Percentiles rank a stretch among this genome's conserved stretches.
Conservation (phyloP, 1,140 invertebrate species). For the Drosophila watanabei region DNA sequence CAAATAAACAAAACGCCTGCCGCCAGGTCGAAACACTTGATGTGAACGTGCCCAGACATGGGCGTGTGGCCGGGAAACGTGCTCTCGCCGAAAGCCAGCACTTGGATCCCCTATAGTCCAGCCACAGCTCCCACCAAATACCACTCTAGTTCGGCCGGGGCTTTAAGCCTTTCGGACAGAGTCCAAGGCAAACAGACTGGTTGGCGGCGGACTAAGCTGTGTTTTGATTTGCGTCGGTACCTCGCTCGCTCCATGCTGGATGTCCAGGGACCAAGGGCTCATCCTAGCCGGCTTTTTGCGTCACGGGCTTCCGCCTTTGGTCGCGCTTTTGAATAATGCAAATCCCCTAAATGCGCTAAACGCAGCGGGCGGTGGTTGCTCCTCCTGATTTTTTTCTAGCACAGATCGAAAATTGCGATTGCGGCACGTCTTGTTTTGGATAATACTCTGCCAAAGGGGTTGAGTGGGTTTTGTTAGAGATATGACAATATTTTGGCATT, state of each 20-base stretch:
- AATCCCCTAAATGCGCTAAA: conserved; percentile 79
- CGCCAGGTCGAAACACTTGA: conserved; percentile 55
- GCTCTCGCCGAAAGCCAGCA: conserved; percentile 7
- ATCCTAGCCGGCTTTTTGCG: conserved; percentile 54
- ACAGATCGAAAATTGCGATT: conserved; percentile 62
- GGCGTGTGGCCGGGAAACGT: conserved; percentile 51
- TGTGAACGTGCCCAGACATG: conserved; percentile 64
- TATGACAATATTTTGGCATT: background rate
- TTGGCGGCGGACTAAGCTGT: conserved; percentile 50
- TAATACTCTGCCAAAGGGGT: conserved; percentile 20
- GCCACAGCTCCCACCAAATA: conserved; percentile 5
- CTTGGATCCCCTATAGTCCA: background rate
- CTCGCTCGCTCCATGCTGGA: conserved; percentile 1
- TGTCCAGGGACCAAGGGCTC: conserved; percentile 18
- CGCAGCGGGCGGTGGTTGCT: conserved; percentile 50
- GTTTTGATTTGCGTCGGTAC: conserved; percentile 64
- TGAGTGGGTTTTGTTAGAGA: background rate
- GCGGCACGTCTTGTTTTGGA: conserved; percentile 61
- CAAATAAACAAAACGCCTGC: conserved; percentile 73
- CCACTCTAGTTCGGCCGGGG: conserved; percentile 9
- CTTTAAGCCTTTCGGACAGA: conserved; percentile 41
- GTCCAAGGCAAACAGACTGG: conserved; percentile 46
- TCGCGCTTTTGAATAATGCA: conserved; percentile 75
- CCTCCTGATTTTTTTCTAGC: conserved; percentile 11
- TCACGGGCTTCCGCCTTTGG: conserved; percentile 45